Base-by-base conservation (phyloP, 2,113 vertebrate species). In the Psephotus haematonotus region DNA sequence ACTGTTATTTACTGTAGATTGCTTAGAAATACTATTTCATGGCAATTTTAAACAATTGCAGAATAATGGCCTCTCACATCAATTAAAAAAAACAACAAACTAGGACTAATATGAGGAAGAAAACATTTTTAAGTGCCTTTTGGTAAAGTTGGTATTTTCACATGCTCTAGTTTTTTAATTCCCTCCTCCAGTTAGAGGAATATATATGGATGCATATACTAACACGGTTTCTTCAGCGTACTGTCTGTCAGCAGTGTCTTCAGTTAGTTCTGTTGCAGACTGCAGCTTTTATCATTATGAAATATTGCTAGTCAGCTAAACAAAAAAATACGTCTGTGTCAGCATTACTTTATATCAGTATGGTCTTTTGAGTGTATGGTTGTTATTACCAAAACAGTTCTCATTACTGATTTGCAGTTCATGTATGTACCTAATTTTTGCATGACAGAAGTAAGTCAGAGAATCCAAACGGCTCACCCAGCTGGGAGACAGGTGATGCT, bases 401-500 rank as follows among this genome's bases (percentile, higher is more conserved):
- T 50, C 24, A 20, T 67, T 71, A 20, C 8, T 64, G 41, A 64
- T 78, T 59, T 94, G 37, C 25, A 72, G 74, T 70, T 75, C 25
- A 7, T 74, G 2, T 53, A 1, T 72, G 7, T 90, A 20, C 15
- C 28, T 94, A 57, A 69, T 91, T 93, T 95, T 55, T 81, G 23
- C 44, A 70, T 91, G 44, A 16, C 97, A 99, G 99, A 99, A 98
- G 98, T 99, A 89, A 99, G 99, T 98, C 99, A 99, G 98, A 98
- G 99, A 57, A 99, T 99, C 95, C 99, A 99, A 92, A 99, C 99
- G 1, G 99, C 99, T 11, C 99, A 99, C 89, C 99, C 99, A 17
- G 98, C 99, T 63, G 99, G 99, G 33, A 98, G 99, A 24, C 99
- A 99, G 76, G 99, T 99, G 46, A 99, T 99, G 99, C 95, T 99